These are phyloP conservation scores for Lycaon pictus DNA, from an alignment of 2,113 vertebrate genomes.

Conservation along the genomic window DNA sequence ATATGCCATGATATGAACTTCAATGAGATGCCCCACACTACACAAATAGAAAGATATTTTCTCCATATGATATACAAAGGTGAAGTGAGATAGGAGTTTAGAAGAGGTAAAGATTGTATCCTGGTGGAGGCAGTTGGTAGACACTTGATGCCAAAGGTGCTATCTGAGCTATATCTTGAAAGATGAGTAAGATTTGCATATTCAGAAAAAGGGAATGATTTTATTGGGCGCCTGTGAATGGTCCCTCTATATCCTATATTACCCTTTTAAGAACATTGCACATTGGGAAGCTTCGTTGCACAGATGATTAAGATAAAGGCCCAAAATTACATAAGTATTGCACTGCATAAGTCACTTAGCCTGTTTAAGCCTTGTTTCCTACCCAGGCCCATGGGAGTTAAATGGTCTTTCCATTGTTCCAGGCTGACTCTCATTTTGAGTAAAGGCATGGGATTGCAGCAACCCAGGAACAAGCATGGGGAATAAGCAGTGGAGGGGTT, in stretches of 20 bases:
- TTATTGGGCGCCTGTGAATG: neutral
- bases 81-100: neutral
- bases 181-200: neutral
- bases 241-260: neutral
- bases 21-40: neutral
- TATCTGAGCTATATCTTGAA: neutral
- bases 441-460: neutral
- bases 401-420: neutral
- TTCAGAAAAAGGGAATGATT: neutral
- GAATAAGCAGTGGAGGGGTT: neutral
- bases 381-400: neutral
- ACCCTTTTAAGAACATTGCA: neutral
- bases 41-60: neutral
- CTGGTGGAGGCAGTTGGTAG: neutral
- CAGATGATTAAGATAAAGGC: slow-evolving; percentile 34
- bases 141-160: neutral
- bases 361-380: slow-evolving; percentile 30
- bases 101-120: neutral
- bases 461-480: neutral
- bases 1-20: neutral
- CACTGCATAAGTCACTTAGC: neutral
- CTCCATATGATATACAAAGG: neutral
- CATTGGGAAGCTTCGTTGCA: slow-evolving; percentile 27
- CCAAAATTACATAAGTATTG: neutral
- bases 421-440: neutral